These are phyloP conservation scores for Pasiphila rectangulata DNA, from an alignment of 2,888 invertebrate genomes.

Conservation along the genomic window DNA sequence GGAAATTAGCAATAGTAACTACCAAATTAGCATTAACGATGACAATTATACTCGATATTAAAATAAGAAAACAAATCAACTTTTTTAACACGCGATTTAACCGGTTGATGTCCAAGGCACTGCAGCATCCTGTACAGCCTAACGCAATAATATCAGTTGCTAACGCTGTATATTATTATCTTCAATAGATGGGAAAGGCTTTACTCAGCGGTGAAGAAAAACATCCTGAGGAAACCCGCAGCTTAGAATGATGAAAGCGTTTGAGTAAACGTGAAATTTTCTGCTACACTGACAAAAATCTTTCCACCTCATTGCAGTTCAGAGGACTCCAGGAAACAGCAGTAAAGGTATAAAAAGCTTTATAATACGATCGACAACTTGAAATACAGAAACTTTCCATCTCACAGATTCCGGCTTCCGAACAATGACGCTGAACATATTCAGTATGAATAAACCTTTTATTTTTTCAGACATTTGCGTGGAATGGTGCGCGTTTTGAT, in stretches of 20 bases:
- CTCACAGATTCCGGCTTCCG: slow-evolving; percentile 26
- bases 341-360: slow-evolving; percentile 3
- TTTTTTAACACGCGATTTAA: too few relatives aligned
- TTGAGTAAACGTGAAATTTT: background rate
- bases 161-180: too few relatives aligned
- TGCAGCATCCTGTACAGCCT: too few relatives aligned
- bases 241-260: background rate
- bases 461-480: slow-evolving; percentile 38
- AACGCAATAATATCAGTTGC: too few relatives aligned
- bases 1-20: too few relatives aligned
- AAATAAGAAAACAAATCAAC: too few relatives aligned
- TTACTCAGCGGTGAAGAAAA: too few relatives aligned
- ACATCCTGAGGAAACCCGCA: too few relatives aligned
- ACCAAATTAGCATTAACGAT: too few relatives aligned
- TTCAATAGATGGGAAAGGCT: too few relatives aligned
- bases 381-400: slow-evolving; percentile 21
- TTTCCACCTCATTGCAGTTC: slow-evolving; percentile 4
- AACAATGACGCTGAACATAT: slow-evolving; percentile 54
- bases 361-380: slow-evolving; percentile 4
- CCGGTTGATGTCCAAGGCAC: too few relatives aligned
- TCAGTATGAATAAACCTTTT: slow-evolving; percentile 53
- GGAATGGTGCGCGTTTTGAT: slow-evolving; percentile 41
- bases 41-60: too few relatives aligned
- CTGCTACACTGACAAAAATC: background rate
- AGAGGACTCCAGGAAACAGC: slow-evolving; percentile 1